A percentile compares a stretch with the other conserved stretches of the same genome.
phyloP scores from a whole-genome alignment of 2,797 vertebrate species.

The Phyllotis vaccarum region DNA sequence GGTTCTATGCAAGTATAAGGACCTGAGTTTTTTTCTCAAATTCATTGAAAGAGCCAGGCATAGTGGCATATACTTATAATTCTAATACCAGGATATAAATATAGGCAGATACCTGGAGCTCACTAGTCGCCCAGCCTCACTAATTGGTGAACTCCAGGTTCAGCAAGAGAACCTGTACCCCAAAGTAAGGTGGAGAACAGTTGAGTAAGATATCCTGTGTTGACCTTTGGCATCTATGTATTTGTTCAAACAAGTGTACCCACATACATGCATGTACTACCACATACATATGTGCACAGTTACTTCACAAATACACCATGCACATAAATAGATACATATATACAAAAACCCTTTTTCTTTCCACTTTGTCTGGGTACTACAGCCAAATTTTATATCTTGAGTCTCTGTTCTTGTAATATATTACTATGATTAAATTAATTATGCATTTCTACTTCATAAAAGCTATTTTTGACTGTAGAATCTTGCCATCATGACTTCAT shows the following conservation, averaged over 20 bases:
- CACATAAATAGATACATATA: no score
- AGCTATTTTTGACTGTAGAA: not conserved
- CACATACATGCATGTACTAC: not conserved
- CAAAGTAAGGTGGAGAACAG: not conserved
- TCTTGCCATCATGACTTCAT: conserved; percentile 11
- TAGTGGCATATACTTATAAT: not conserved
- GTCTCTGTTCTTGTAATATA: not conserved
- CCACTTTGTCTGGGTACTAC: not conserved
- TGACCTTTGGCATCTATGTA: not conserved
- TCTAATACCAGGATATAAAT: not conserved
- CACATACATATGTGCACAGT: not conserved
- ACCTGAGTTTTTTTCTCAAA: not conserved
- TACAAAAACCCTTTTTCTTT: not conserved
- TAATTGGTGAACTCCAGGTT: not conserved
- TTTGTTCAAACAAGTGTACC: not conserved
- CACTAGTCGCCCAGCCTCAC: not conserved
- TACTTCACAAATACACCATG: not conserved
- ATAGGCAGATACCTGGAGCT: not conserved
- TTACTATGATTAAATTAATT: conserved; percentile 34
- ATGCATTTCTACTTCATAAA: not conserved
- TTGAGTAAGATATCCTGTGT: not conserved
- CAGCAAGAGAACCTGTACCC: not conserved
- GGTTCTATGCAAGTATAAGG: not conserved
- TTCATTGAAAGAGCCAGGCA: not conserved
- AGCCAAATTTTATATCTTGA: conserved; percentile 6